phyloP scores from a whole-genome alignment of 2,797 vertebrate species.

The Mastacembelus armatus region DNA sequence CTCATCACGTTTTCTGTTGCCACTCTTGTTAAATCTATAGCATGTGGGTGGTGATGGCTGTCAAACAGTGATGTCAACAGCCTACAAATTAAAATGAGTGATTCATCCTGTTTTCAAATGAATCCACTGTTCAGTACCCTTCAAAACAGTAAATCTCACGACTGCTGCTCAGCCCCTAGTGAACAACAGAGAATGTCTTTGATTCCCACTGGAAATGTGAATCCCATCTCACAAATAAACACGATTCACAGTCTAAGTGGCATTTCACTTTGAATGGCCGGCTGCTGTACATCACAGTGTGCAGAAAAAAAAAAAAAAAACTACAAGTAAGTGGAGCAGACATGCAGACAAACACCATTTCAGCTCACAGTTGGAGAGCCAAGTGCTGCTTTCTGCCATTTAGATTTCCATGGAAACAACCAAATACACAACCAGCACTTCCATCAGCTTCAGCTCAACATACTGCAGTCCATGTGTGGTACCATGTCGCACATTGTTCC shows the following conservation, averaged over 20 bases:
- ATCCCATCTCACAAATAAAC: slow-evolving; percentile 33
- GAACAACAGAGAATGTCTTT: slow-evolving; percentile 17
- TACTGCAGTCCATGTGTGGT: slow-evolving; percentile 55
- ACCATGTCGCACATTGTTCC: slow-evolving; percentile 17
- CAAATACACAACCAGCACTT: slow-evolving; percentile 74
- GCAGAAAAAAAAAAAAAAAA: background rate
- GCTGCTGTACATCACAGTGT: slow-evolving; percentile 54
- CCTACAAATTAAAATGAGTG: slow-evolving; percentile 1
- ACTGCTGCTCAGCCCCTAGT: background rate
- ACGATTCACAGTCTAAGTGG: slow-evolving; percentile 44
- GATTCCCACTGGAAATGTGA: slow-evolving; percentile 12
- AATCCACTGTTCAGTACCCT: slow-evolving; percentile 14
- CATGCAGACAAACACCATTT: slow-evolving; percentile 66
- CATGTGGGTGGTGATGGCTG: background rate
- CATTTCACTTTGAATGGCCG: slow-evolving; percentile 53
- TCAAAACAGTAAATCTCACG: slow-evolving; percentile 5
- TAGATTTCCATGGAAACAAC: slow-evolving; percentile 83
- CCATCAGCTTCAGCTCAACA: slow-evolving; percentile 53
- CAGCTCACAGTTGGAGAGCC: slow-evolving; percentile 70
- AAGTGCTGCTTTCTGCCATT: slow-evolving; percentile 76
- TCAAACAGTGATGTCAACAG: background rate
- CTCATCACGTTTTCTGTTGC: slow-evolving; percentile 18
- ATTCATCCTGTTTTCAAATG: slow-evolving; percentile 3
- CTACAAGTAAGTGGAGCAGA: slow-evolving; percentile 50
- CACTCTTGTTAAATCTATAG: background rate